Base-by-base conservation (phyloP, 2,797 vertebrate genomes). In the Xenopus petersii region DNA sequence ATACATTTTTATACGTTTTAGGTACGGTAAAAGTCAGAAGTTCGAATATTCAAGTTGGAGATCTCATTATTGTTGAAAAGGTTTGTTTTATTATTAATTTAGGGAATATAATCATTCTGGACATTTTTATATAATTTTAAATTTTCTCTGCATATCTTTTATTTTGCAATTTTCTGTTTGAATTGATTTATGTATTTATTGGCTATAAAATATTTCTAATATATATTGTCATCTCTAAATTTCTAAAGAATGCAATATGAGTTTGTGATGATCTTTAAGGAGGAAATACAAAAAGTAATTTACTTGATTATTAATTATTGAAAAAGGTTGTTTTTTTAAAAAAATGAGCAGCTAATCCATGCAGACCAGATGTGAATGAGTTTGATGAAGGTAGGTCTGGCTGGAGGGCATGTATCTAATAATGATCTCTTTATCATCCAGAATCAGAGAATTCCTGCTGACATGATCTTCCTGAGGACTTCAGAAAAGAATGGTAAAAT, bases 11-110 rank as follows among this genome's bases (percentile, higher is more conserved):
- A 48, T 26, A 63, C 49, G n/a, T 24, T 63, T 12, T 87, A 99
- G 98, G 98, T 59, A 98, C 96, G 0, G 90, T 96, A 81, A 98
- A 98, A 85, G 96, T 98, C 85, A 98, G 98, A 91, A 99, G 98
- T 82, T 96, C 95, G n/a, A 91, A 86, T 42, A 99, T 99, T 83
- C 98, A 99, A 90, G 98, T 98, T 2, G 98, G 98, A 13, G 98
- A 99, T 77, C 95, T 99, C n/a, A 94, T 99, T 84, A 94, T 99
- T 17, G 95, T 99, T n/a, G 98, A 99, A 80, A 99, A 99, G 97
- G 97, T 98, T 91, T 83, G 91, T 74, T 30, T 30, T 30, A 30
- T 30, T 2, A 30, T 30, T 30, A 30, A 30, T 30, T 1, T 30
- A 30, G 21, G 21, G 21, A 21, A 21, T 30, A 30, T 30, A 30